Percentiles rank a stretch among this genome's conserved stretches.
phyloP scores from a whole-genome alignment of 1,140 invertebrate species.

The Habropoda laboriosa region DNA sequence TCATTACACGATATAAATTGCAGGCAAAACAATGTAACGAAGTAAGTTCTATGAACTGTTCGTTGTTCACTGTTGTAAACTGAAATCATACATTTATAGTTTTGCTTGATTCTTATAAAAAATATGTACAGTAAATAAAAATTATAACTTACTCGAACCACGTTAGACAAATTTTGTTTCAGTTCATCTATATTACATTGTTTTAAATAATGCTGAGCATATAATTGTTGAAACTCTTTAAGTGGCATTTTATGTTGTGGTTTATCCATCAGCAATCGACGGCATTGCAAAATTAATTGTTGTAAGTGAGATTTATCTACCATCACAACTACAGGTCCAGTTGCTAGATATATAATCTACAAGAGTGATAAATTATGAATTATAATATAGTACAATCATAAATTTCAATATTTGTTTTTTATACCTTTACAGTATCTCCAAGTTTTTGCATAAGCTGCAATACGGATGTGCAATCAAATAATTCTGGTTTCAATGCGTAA shows the following conservation, averaged over 20 bases:
- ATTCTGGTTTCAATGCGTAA: constrained; percentile 83
- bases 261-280: constrained; percentile 84
- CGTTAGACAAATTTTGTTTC: constrained; percentile 80
- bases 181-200: constrained; percentile 81
- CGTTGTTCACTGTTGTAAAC: constrained; percentile 72
- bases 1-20: constrained; percentile 83
- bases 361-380: constrained; percentile 20
- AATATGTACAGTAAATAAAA: background rate
- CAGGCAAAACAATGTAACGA: constrained; percentile 84
- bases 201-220: constrained; percentile 79
- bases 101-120: constrained; percentile 15
- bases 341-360: constrained; percentile 73
- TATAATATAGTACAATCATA: background rate
- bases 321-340: constrained; percentile 74
- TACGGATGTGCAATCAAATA: constrained; percentile 82
- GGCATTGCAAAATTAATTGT: constrained; percentile 81
- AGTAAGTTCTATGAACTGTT: constrained; percentile 81
- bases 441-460: constrained; percentile 83
- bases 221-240: constrained; percentile 80
- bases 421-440: constrained; percentile 80
- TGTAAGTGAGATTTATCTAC: constrained; percentile 79
- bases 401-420: background rate
- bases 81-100: constrained; percentile 63
- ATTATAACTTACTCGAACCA: constrained; percentile 79
- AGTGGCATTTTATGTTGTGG: constrained; percentile 80